Evolutionary conservation across 92 coral and sea anemone species (phyloP).

Genomic region (Umimayanthus kanabou): DNA sequence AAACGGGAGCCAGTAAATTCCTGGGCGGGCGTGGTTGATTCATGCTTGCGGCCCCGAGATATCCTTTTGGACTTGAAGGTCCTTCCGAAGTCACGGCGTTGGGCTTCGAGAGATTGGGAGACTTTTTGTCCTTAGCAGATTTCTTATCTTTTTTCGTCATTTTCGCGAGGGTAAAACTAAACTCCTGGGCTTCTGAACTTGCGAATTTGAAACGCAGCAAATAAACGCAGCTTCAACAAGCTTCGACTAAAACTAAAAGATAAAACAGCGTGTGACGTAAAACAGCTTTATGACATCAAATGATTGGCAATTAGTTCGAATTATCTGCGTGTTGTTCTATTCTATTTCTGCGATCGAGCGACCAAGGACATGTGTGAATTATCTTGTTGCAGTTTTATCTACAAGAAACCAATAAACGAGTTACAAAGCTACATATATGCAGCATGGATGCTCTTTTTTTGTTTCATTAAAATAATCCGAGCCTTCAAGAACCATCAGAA

Average conservation of each 20-base stretch:
- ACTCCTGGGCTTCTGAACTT: background rate
- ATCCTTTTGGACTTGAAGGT: background rate
- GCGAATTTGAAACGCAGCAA: slow-evolving; percentile 6
- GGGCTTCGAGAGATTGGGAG: background rate
- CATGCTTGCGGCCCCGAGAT: slow-evolving; percentile 15
- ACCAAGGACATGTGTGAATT: background rate
- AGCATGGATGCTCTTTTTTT: too few species aligned
- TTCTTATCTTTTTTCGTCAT: background rate
- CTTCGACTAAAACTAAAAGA: background rate
- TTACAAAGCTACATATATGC: too few species aligned
- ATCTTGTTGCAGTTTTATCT: too few species aligned
- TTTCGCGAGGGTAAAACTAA: background rate
- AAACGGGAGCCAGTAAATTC: slow-evolving; percentile 68
- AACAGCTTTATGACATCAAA: slow-evolving; percentile 12
- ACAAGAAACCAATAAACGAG: too few species aligned
- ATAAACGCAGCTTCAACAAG: too few species aligned
- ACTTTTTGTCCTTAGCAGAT: background rate
- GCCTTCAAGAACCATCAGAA: too few species aligned
- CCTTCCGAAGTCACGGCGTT: background rate
- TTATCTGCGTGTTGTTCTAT: background rate
- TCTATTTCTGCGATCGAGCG: background rate
- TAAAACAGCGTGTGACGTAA: background rate
- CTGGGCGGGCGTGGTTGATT: background rate
- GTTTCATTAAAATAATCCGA: too few species aligned
- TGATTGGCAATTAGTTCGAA: slow-evolving; percentile 7